A percentile compares a stretch with the other conserved stretches of the same genome.
Conservation (phyloP, 2,888 invertebrate genomes). For the Zele albiditarsus region DNA sequence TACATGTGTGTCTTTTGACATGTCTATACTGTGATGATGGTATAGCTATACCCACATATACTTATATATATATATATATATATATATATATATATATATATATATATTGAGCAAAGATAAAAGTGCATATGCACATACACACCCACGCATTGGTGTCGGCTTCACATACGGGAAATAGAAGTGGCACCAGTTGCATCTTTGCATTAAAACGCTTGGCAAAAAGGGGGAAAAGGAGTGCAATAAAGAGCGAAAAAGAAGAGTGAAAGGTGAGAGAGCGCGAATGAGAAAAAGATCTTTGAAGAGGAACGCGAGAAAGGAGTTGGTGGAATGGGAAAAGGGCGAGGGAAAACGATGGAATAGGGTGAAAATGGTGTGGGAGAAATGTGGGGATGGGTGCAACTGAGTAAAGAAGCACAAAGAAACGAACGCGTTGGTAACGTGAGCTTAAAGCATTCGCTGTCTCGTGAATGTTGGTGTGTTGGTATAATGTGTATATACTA, state of each 20-base stretch:
- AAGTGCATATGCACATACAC: conserved; percentile 15
- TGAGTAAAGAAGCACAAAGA: conserved; percentile 54
- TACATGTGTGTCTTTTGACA: not conserved
- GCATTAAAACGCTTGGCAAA: conserved; percentile 41
- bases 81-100: conserved; percentile 8
- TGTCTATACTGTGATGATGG: conserved; percentile 19
- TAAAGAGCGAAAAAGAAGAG: conserved; percentile 12
- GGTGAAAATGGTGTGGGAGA: conserved; percentile 19
- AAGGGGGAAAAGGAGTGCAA: conserved; percentile 34
- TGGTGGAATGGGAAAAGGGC: not conserved
- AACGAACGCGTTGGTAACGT: conserved; percentile 51
- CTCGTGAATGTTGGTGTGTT: conserved; percentile 17
- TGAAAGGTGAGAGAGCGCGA: conserved; percentile 31
- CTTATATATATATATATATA: not conserved
- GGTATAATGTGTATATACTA: not conserved
- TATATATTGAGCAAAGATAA: not conserved
- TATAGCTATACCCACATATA: not conserved
- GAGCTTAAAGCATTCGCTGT: conserved; percentile 50
- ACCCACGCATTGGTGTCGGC: conserved; percentile 24
- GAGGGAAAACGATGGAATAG: conserved; percentile 18
- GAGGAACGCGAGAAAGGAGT: conserved; percentile 12
- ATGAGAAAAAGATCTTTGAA: conserved; percentile 22
- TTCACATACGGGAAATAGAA: conserved; percentile 30
- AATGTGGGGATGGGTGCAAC: conserved; percentile 44
- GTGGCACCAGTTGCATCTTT: conserved; percentile 47